Evolutionary conservation across 2,888 invertebrate genomes (phyloP).

Genomic region (Catonia carolina): DNA sequence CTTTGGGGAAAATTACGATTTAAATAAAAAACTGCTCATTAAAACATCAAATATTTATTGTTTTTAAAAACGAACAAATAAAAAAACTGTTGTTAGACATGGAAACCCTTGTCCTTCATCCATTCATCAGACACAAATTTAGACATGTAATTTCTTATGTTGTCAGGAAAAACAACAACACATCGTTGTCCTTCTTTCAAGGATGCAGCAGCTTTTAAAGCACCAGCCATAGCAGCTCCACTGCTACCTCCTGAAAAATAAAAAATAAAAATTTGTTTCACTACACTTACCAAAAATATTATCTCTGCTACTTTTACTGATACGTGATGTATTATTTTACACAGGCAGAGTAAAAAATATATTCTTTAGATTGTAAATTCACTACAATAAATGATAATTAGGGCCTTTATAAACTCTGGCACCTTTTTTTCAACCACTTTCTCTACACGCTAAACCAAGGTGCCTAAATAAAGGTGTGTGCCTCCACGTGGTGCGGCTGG

Average conservation of each 20-base stretch:
- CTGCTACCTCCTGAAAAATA: slow-evolving; percentile 72
- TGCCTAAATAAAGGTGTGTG: too few species aligned
- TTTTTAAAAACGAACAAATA: too few species aligned
- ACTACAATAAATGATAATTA: too few species aligned
- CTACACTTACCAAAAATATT: neutral
- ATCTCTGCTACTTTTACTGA: neutral
- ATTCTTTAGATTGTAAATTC: too few species aligned
- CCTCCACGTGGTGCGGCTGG: too few species aligned
- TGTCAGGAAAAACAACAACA: slow-evolving; percentile 90
- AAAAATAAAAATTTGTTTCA: slow-evolving; percentile 15
- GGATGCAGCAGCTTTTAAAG: slow-evolving; percentile 63
- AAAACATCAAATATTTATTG: too few species aligned
- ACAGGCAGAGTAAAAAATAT: too few species aligned
- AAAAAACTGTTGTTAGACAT: neutral
- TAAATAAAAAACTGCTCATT: too few species aligned
- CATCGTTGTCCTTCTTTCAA: slow-evolving; percentile 76
- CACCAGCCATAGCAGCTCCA: slow-evolving; percentile 73
- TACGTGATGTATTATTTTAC: neutral
- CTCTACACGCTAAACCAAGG: too few species aligned
- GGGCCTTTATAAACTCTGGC: too few species aligned
- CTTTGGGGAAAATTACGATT: too few species aligned
- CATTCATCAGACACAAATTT: slow-evolving; percentile 92
- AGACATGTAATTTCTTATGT: slow-evolving; percentile 96
- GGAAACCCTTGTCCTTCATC: slow-evolving; percentile 56
- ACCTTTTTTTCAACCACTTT: too few species aligned